These are phyloP conservation scores for crab-eating macaque (Macaca fascicularis) DNA, from an alignment of 2,113 vertebrate genomes.

Conservation along the genomic window T2T-MFA8v1.1 NC_088386.1:60422001-60422500, in stretches of 20 bases:
- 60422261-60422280: conserved; percentile 7
- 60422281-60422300: neutral
- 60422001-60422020: neutral
- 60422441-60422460: neutral
- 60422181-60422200: conserved; percentile 10
- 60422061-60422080: neutral
- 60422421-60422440: neutral
- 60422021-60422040: conserved; percentile 66
- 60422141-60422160: conserved; percentile 14
- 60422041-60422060: conserved; percentile 28
- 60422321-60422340: neutral
- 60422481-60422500: neutral
- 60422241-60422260: neutral
- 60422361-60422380: neutral
- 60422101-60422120: conserved; percentile 41
- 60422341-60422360: neutral
- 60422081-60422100: conserved; percentile 51
- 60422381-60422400: conserved; percentile 16
- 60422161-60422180: conserved; percentile 46
- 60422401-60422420: neutral
- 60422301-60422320: neutral
- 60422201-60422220: neutral
- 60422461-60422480: neutral
- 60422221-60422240: neutral
- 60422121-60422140: conserved; percentile 52